Percentiles rank a stretch among this genome's conserved stretches.
These are phyloP conservation scores for Megalurothrips usitatus DNA, from an alignment of 2,888 invertebrate genomes.

Conservation along the genomic window DNA sequence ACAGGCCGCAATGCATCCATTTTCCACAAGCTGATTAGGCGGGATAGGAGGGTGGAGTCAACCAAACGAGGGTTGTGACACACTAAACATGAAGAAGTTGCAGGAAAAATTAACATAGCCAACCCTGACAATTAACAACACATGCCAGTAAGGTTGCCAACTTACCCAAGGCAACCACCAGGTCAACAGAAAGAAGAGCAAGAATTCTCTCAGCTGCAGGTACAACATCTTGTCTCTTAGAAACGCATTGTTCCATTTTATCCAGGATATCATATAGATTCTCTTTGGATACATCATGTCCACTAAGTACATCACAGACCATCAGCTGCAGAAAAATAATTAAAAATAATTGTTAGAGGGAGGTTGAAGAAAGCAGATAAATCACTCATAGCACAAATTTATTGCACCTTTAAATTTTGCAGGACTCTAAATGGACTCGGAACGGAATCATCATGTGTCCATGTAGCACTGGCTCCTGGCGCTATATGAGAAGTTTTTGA, in stretches of 20 bases:
- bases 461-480: background rate
- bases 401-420: background rate
- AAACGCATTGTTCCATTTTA: background rate
- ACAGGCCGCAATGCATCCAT: background rate
- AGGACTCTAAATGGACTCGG: background rate
- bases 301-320: background rate
- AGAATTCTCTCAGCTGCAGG: background rate
- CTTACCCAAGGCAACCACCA: background rate
- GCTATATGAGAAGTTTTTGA: conserved; percentile 9
- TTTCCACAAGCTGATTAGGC: background rate
- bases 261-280: background rate
- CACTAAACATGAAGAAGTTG: background rate
- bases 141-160: background rate
- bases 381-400: background rate
- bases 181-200: conserved; percentile 10
- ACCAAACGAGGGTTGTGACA: background rate
- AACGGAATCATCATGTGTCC: conserved; percentile 12
- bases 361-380: background rate
- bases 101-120: background rate
- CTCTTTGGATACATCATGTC: background rate
- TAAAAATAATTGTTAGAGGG: background rate
- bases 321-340: background rate
- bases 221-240: conserved; percentile 14
- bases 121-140: background rate
- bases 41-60: background rate